Conservation (phyloP, 1,140 invertebrate genomes). For the Ridgeia piscesae region DNA sequence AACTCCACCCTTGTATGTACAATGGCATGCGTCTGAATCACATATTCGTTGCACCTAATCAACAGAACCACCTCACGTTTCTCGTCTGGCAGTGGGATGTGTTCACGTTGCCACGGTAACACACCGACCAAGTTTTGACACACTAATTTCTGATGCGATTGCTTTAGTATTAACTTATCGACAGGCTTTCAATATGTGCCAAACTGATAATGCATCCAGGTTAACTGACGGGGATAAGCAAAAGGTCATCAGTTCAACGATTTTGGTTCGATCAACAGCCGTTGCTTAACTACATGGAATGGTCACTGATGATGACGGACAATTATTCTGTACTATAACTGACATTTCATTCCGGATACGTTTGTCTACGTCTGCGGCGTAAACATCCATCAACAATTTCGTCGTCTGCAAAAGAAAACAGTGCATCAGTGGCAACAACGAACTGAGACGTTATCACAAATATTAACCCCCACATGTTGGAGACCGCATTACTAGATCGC, state of each 20-base stretch:
- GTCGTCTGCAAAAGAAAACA: no score
- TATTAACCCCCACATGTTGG: background rate
- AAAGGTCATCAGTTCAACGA: background rate
- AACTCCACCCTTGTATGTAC: background rate
- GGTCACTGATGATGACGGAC: background rate
- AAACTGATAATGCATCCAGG: background rate
- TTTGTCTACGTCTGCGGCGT: background rate
- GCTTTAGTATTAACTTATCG: background rate
- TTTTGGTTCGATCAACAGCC: background rate
- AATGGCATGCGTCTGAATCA: background rate
- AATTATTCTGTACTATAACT: background rate
- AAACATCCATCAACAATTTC: background rate
- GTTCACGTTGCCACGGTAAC: background rate
- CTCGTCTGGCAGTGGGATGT: background rate
- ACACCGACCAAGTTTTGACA: background rate
- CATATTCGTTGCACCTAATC: background rate
- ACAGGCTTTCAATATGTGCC: background rate
- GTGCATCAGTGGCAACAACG: background rate
- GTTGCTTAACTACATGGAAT: background rate
- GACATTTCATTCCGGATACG: background rate
- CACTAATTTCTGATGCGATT: background rate
- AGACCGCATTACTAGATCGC: background rate
- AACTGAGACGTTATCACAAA: background rate
- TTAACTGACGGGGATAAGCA: background rate
- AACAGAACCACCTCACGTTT: background rate